Conservation (phyloP, 2,113 vertebrate species). For the Hippocampus mohnikei region DNA sequence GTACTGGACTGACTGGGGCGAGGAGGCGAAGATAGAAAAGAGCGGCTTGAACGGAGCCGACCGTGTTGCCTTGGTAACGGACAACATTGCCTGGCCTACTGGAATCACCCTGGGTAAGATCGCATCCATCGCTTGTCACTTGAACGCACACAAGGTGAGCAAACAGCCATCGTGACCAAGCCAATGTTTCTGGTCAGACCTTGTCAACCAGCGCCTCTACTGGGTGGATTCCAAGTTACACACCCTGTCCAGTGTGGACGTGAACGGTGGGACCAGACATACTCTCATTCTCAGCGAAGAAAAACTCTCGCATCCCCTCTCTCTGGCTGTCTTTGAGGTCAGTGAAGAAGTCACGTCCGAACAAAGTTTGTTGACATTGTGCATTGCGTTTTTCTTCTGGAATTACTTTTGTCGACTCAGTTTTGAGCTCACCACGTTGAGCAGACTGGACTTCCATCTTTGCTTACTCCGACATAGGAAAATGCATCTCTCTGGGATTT, state of each 20-base stretch:
- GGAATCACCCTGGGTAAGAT: conserved; percentile 83
- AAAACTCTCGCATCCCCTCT: conserved; percentile 74
- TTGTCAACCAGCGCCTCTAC: conserved; percentile 80
- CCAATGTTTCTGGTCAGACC: conserved; percentile 67
- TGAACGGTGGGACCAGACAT: conserved; percentile 73
- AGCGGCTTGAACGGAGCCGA: conserved; percentile 82
- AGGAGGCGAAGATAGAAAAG: conserved; percentile 80
- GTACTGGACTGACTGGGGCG: conserved; percentile 90
- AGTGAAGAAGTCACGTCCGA: conserved; percentile 15
- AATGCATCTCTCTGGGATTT: background rate
- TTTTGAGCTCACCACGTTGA: background rate
- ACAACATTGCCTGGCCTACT: conserved; percentile 82
- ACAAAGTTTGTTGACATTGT: background rate
- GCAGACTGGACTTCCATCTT: background rate
- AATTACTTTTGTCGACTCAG: background rate
- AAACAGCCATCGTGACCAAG: background rate
- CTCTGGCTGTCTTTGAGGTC: conserved; percentile 84
- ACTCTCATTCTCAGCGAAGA: conserved; percentile 63
- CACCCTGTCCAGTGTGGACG: conserved; percentile 79
- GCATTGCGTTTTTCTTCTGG: background rate
- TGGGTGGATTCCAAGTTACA: conserved; percentile 90
- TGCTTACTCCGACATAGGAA: background rate
- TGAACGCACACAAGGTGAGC: background rate
- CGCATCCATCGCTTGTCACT: background rate
- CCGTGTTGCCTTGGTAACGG: conserved; percentile 73